phyloP scores from a whole-genome alignment of 2,888 invertebrate genomes.

The Scelioninae gen. 1 region DNA sequence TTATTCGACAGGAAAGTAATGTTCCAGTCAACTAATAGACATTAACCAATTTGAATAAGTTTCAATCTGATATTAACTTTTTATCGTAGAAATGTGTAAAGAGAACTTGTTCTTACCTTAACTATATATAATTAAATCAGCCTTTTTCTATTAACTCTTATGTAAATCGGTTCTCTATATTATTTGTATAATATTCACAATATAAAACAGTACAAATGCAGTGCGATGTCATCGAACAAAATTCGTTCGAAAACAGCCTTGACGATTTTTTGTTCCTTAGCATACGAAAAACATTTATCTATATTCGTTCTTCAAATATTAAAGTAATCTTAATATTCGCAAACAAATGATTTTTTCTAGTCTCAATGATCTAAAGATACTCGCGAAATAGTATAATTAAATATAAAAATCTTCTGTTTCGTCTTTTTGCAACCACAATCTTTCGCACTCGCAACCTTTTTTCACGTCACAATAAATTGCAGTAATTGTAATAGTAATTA shows the following conservation, averaged over 20 bases:
- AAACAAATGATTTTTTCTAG: constrained; percentile 6
- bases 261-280: constrained; percentile 13
- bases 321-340: constrained; percentile 40
- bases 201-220: constrained; percentile 70
- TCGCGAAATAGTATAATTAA: neutral
- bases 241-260: neutral
- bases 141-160: constrained; percentile 73
- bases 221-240: constrained; percentile 41
- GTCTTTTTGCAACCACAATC: neutral
- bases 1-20: constrained; percentile 8
- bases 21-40: constrained; percentile 1
- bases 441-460: constrained; percentile 24
- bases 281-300: constrained; percentile 12
- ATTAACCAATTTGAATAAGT: constrained; percentile 17
- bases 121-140: constrained; percentile 72
- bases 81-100: constrained; percentile 23
- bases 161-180: constrained; percentile 44
- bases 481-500: constrained; percentile 31
- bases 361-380: neutral
- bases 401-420: neutral
- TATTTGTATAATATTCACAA: constrained; percentile 68
- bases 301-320: constrained; percentile 21
- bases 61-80: neutral
- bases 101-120: constrained; percentile 47
- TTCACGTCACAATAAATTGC: constrained; percentile 19